Percentiles rank a stretch among this genome's conserved stretches.
These are phyloP conservation scores for Calameuta filiformis DNA, from an alignment of 2,888 invertebrate genomes.

Conservation along the genomic window DNA sequence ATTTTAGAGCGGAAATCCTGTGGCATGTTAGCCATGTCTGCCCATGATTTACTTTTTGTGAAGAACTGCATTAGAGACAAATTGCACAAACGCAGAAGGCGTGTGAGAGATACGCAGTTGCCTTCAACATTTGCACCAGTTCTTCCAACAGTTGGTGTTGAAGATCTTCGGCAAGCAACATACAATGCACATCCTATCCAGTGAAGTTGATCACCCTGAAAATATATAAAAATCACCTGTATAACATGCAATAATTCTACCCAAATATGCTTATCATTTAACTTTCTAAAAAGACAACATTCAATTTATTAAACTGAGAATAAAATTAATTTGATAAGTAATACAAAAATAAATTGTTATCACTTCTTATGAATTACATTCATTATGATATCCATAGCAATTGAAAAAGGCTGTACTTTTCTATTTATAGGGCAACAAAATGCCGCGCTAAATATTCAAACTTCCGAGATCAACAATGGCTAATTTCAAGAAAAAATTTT, in stretches of 20 bases:
- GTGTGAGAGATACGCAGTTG: conserved; percentile 91
- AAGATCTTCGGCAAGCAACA: conserved; percentile 85
- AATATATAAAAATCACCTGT: conserved; percentile 29
- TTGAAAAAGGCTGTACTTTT: not conserved
- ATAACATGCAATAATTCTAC: not conserved
- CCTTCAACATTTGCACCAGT: conserved; percentile 81
- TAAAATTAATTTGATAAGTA: not conserved
- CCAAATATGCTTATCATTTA: not conserved
- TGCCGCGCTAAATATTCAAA: not conserved
- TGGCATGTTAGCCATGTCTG: conserved; percentile 91
- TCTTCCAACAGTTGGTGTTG: conserved; percentile 82
- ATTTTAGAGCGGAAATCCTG: conserved; percentile 86
- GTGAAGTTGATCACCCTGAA: conserved; percentile 88
- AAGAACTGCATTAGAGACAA: conserved; percentile 95
- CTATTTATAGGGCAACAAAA: not conserved
- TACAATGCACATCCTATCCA: conserved; percentile 97
- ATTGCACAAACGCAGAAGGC: conserved; percentile 88
- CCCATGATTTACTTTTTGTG: conserved; percentile 94
- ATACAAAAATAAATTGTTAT: not conserved
- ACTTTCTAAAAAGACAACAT: not conserved
- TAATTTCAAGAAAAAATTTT: not conserved
- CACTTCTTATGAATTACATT: not conserved
- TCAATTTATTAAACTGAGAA: not conserved
- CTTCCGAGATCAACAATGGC: not conserved
- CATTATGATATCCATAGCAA: not conserved